Conservation (phyloP, 2,113 vertebrate species). For the Zosterops japonicus region DNA sequence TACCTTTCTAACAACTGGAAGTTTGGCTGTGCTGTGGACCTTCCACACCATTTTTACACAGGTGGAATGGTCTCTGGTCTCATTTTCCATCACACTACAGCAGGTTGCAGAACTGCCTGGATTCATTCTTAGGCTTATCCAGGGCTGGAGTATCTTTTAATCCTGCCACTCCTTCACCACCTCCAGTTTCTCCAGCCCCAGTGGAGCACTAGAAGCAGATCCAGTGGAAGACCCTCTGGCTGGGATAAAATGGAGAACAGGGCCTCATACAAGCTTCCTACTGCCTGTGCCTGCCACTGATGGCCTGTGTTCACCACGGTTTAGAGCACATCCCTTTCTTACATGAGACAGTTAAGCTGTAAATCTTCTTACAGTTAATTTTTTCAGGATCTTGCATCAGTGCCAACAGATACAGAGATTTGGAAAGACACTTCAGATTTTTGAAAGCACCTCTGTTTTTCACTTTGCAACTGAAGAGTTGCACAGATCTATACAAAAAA, state of each 20-base stretch:
- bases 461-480: not conserved
- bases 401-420: not conserved
- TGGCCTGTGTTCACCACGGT: not conserved
- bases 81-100: fast-evolving
- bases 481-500: not conserved
- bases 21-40: not conserved
- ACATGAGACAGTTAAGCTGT: not conserved
- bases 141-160: not conserved
- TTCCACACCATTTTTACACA: not conserved
- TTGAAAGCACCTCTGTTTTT: not conserved
- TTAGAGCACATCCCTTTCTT: not conserved
- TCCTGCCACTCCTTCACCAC: not conserved
- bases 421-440: not conserved
- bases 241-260: not conserved
- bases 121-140: not conserved
- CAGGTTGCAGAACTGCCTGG: not conserved
- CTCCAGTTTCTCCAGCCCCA: fast-evolving
- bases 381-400: not conserved
- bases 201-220: not conserved
- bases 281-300: fast-evolving
- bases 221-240: not conserved
- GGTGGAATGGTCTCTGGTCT: not conserved
- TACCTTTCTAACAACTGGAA: not conserved
- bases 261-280: not conserved
- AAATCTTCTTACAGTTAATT: not conserved